phyloP scores from a whole-genome alignment of 2,797 vertebrate species.

The Hippocampus kuda region DNA sequence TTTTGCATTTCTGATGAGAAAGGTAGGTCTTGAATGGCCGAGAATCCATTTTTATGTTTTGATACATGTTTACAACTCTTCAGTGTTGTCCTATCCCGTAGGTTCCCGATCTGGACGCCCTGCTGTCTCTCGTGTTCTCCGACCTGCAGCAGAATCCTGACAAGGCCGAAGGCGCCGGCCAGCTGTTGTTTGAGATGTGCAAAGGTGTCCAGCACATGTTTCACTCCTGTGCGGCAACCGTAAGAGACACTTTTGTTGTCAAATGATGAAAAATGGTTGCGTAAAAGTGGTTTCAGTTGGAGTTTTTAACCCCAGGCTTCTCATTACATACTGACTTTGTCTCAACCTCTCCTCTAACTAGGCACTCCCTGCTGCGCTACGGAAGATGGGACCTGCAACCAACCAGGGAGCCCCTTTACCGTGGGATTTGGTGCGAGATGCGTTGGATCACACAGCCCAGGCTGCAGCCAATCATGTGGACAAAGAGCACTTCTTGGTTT shows the following conservation, averaged over 20 bases:
- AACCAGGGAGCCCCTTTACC: conserved; percentile 63
- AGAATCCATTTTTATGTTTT: neutral
- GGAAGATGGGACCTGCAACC: conserved; percentile 79
- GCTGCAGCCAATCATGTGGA: conserved; percentile 69
- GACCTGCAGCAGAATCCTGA: conserved; percentile 75
- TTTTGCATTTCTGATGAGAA: conserved; percentile 96
- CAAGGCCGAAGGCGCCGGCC: conserved; percentile 84
- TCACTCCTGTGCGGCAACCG: conserved; percentile 80
- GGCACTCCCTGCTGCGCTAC: conserved; percentile 73
- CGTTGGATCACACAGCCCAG: conserved; percentile 76
- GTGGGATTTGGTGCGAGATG: conserved; percentile 75
- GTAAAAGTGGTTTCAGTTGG: neutral
- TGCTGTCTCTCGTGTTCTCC: conserved; percentile 79
- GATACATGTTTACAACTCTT: neutral
- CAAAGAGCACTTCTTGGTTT: conserved; percentile 75
- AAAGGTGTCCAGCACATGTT: conserved; percentile 91
- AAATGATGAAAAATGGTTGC: too few species aligned
- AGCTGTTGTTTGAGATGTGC: conserved; percentile 93
- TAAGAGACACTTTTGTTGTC: conserved; percentile 44
- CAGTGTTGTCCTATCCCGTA: conserved; percentile 31
- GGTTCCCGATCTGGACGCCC: conserved; percentile 78
- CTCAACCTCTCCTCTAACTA: conserved; percentile 30
- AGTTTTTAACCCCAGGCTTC: neutral
- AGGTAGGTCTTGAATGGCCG: conserved; percentile 63
- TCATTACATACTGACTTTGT: neutral